These are phyloP conservation scores for Lepidurus packardi DNA, from an alignment of 1,140 invertebrate species.

Conservation along the genomic window DNA sequence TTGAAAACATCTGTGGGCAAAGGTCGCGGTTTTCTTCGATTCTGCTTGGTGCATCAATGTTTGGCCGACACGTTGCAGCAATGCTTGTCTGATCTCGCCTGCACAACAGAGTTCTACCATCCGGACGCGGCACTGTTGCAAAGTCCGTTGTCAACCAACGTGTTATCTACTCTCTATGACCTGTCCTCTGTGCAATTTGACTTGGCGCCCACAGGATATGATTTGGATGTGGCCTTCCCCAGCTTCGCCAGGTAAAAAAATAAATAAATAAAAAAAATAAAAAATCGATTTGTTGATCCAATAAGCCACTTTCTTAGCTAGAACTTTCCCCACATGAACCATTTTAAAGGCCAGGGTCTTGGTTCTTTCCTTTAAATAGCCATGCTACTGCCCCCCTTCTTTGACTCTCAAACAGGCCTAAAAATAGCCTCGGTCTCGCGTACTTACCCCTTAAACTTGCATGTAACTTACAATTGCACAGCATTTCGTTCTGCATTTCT, in stretches of 20 bases:
- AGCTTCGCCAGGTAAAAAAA: slow-evolving; percentile 46
- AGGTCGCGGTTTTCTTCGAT: slow-evolving; percentile 47
- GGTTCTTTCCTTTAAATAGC: background rate
- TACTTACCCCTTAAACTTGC: background rate
- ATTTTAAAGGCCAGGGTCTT: background rate
- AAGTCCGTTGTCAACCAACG: background rate
- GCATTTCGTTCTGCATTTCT: background rate
- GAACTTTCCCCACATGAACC: background rate
- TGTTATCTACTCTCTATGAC: slow-evolving; percentile 44
- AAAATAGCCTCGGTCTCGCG: background rate
- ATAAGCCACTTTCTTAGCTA: background rate
- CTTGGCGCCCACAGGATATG: slow-evolving; percentile 46
- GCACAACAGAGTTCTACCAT: slow-evolving; percentile 37
- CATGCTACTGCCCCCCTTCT: background rate
- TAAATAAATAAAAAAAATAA: no score
- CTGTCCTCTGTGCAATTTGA: slow-evolving; percentile 50
- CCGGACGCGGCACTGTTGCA: slow-evolving; percentile 24
- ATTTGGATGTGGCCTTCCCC: slow-evolving; percentile 49
- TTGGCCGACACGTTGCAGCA: slow-evolving; percentile 48
- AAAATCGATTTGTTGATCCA: background rate
- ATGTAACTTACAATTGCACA: background rate
- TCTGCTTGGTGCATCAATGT: slow-evolving; percentile 47
- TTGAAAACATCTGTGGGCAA: slow-evolving; percentile 46
- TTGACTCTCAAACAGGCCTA: background rate
- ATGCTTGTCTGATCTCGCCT: slow-evolving; percentile 43